Evolutionary conservation across 1,140 invertebrate species (phyloP).

Genomic region (Aphis gossypii): DNA sequence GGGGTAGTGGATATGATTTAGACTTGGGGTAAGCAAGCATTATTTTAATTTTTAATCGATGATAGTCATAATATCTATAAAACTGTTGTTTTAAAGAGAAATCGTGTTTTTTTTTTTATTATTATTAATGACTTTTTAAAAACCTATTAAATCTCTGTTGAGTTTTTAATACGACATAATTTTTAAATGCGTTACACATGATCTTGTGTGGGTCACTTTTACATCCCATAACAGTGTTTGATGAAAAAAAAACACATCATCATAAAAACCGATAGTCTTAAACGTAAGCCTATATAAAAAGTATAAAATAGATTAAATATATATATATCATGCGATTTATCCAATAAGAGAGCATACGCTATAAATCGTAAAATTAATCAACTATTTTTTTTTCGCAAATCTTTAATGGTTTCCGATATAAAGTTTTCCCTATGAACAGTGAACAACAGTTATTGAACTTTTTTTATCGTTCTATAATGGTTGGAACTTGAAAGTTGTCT

Average conservation of each 20-base stretch:
- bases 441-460: constrained; percentile 16
- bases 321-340: not conserved
- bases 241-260: not conserved
- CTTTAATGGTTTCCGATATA: constrained; percentile 28
- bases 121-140: not conserved
- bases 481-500: not conserved
- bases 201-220: not conserved
- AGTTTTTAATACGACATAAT: not conserved
- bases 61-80: not conserved
- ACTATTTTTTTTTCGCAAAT: not conserved
- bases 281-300: not conserved
- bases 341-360: not conserved
- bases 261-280: not conserved
- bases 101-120: not conserved
- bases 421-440: not conserved
- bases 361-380: constrained; percentile 15
- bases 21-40: not conserved
- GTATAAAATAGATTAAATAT: not conserved
- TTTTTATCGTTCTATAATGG: constrained; percentile 30
- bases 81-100: not conserved
- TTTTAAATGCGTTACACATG: not conserved
- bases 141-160: not conserved
- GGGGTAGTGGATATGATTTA: not conserved
- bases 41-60: not conserved
- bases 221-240: not conserved